phyloP scores from a whole-genome alignment of 1,140 invertebrate genomes.

The Drosophila repleta region DNA sequence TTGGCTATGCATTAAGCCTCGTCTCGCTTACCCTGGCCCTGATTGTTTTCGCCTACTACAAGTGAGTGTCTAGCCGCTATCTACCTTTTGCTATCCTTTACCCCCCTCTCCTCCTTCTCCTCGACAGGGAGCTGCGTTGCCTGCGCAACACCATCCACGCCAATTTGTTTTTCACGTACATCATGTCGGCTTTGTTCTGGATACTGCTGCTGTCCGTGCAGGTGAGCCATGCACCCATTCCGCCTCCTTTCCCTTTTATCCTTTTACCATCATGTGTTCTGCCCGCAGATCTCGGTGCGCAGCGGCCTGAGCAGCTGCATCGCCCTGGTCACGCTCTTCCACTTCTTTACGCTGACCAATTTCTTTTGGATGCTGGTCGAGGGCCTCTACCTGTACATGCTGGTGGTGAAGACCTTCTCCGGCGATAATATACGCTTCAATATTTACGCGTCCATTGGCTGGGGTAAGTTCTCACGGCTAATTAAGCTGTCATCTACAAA shows the following conservation, averaged over 20 bases:
- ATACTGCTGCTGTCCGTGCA: constrained; percentile 80
- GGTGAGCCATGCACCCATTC: constrained; percentile 50
- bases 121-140: constrained; percentile 94
- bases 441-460: constrained; percentile 95
- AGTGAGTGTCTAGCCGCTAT: constrained; percentile 74
- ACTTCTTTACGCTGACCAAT: constrained; percentile 96
- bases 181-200: constrained; percentile 83
- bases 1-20: constrained; percentile 84
- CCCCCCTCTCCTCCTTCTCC: neutral
- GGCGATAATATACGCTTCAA: constrained; percentile 95
- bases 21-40: constrained; percentile 84
- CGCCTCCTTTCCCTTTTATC: neutral
- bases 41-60: constrained; percentile 84
- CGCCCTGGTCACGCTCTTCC: constrained; percentile 89
- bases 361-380: constrained; percentile 99
- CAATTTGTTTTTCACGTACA: constrained; percentile 84
- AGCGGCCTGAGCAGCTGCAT: constrained; percentile 87
- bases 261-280: neutral
- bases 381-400: constrained; percentile 96
- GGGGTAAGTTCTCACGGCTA: constrained; percentile 91
- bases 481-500: neutral
- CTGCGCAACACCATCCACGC: constrained; percentile 92
- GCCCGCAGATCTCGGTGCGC: constrained; percentile 69
- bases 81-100: neutral
- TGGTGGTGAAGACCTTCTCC: constrained; percentile 96